Evolutionary conservation across 1,140 invertebrate genomes (phyloP), one percentile per base, ranked within the genome.

Genomic region (Scaptomyza pallida): DNA sequence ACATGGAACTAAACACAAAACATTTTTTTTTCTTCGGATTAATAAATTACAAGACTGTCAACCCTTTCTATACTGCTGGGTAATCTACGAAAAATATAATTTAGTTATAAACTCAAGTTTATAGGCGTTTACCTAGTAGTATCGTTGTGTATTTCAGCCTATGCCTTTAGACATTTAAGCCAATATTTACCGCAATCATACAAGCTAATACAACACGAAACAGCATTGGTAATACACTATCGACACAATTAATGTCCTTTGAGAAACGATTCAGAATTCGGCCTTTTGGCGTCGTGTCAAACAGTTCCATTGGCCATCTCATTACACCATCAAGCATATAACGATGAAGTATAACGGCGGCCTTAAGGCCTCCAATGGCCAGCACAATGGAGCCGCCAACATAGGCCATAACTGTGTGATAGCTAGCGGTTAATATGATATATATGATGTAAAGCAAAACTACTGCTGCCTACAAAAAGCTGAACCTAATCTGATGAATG

Each of bases 261-360:
- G 94, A 93, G 91, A 96, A 95, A 75, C 95, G 93, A 91, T 94
- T 95, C 64, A 96, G 89, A 72, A 96, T 93, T 88, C 95, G 92
- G 78, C 96, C 96, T 72, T 93, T 89, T 12, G 96, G 96, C 65
- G 94, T 96, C 48, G 92, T 93, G 91, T 96, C 95, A 92, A 96
- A 97, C 92, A 96, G 95, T 56, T 92, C 92, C 92, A 95, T 94
- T 2, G 33, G 95, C 59, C 59, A 61, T 15, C 15, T 47, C 3
- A 61, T 12, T 19, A 61, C 21, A 26, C 1, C 2, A 1, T 5
- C 1, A 10, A 61, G 9, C 21, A 61, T 5, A 6, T 10, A 0
- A 12, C 1, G 1, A 9, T 61, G 59, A 8, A 61, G n/a, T 2
- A 13, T 4, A 1, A 0, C 1, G 12, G 47, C 59, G 5, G 10